These are phyloP conservation scores for Macroglossus sobrinus DNA, from an alignment of 2,113 vertebrate species.

Conservation along the genomic window DNA sequence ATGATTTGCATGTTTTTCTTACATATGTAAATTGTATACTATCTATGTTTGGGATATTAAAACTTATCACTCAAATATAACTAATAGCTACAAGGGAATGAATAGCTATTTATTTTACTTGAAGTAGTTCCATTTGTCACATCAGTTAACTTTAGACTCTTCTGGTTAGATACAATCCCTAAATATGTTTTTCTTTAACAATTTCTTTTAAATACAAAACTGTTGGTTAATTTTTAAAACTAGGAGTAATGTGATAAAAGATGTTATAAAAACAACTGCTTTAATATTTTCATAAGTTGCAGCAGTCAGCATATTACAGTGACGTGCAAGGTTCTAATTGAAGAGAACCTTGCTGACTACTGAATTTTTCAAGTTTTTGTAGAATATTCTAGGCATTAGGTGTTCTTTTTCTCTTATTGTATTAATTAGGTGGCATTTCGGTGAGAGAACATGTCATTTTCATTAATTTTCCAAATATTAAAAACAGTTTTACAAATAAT, in stretches of 20 bases:
- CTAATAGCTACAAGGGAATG: conserved; percentile 45
- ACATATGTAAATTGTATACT: conserved; percentile 51
- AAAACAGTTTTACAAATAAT: background rate
- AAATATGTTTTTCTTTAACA: background rate
- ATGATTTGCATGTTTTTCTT: conserved; percentile 60
- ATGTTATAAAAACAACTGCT: background rate
- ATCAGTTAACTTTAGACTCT: background rate
- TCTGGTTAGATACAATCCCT: conserved; percentile 2
- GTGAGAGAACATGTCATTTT: background rate
- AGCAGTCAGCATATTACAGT: background rate
- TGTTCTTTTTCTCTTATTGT: background rate
- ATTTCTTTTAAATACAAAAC: background rate
- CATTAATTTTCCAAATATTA: background rate
- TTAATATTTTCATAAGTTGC: background rate
- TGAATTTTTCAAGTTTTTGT: background rate
- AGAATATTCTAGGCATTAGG: background rate
- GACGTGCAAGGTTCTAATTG: background rate
- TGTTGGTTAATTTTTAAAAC: background rate
- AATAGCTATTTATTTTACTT: conserved; percentile 43
- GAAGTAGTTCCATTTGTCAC: conserved; percentile 58
- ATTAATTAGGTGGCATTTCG: background rate
- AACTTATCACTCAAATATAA: conserved; percentile 56
- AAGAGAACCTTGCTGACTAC: background rate
- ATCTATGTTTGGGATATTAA: conserved; percentile 51
- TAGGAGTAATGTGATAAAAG: background rate